Base-by-base conservation (phyloP, 2,797 vertebrate genomes). In the Anisognathus igniventris region DNA sequence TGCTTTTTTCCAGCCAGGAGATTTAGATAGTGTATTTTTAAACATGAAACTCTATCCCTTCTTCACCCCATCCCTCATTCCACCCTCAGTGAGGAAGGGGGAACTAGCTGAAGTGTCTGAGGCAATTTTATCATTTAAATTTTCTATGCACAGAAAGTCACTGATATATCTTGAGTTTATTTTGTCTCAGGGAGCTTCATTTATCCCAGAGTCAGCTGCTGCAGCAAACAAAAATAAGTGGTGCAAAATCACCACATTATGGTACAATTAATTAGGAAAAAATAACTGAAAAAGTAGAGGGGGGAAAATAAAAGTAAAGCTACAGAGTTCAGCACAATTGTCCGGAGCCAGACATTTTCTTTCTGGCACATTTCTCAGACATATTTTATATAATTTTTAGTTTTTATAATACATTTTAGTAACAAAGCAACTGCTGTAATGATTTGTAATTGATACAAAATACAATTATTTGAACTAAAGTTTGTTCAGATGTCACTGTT, bases 111-210 rank as follows among this genome's bases (percentile, higher is more conserved):
- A 74, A 88, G 33, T 81, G 73, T 78, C 88, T 89, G 67, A 75
- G 90, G 91, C 72, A 57, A 14, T 93, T 77, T 93, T 95, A 58
- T 91, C 8, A 47, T 92, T 44, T 54, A 73, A 51, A 50, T 73
- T 79, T 95, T 86, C 57, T 87, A 1, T 53, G 79, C 78, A 47
- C 67, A 88, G 71, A 80, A 96, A 94, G 87, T 96, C 45, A 31
- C 75, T 86, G 88, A 48, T 75, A 33, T 22, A 89, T 20, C 4
- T 90, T 96, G 81, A 83, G 70, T 93, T 90, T 94, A 14, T 94
- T 96, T 94, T 96, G 53, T 76, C 87, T 90, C 35, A 35, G 76
- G 80, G 90, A 62, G 50, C 58, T 94, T 83, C 85, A 66, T 93
- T 93, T 92, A 78, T 91, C 84, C 90, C 88, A 85, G 74, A 50